phyloP scores from a whole-genome alignment of 2,113 vertebrate species.

The Nanger granti region DNA sequence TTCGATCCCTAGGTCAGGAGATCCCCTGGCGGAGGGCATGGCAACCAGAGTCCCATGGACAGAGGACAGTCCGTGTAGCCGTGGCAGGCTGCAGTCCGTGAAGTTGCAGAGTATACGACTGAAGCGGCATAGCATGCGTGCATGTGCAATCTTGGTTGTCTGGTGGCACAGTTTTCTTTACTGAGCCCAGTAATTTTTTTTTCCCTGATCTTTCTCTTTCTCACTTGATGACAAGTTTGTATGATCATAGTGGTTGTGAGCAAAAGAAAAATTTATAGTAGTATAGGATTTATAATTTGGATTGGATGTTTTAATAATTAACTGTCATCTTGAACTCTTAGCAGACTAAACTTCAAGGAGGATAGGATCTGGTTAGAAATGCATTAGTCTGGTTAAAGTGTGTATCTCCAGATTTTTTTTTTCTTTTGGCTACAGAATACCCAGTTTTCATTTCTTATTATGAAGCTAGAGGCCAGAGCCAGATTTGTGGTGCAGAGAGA shows the following conservation, averaged over 20 bases:
- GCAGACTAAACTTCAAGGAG: neutral
- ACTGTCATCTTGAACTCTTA: neutral
- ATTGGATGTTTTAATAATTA: neutral
- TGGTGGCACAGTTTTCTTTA: neutral
- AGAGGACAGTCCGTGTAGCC: neutral
- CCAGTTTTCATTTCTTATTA: neutral
- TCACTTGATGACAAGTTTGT: neutral
- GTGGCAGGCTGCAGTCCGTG: neutral
- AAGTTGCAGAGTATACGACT: neutral
- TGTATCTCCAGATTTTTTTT: neutral
- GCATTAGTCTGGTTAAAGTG: neutral
- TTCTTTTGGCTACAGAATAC: neutral
- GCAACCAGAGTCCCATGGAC: neutral
- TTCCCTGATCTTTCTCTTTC: neutral
- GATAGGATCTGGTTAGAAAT: neutral
- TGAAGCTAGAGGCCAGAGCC: neutral
- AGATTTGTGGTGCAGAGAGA: neutral
- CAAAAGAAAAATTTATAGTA: neutral
- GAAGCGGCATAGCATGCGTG: neutral
- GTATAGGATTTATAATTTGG: neutral
- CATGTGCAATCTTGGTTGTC: neutral
- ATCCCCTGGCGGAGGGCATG: neutral
- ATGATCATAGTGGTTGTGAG: neutral
- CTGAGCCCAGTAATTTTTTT: neutral
- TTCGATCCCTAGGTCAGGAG: neutral